A percentile compares a stretch with the other conserved stretches of the same genome.
Evolutionary conservation across 2,888 invertebrate species (phyloP).

Genomic region (Oxyteleia sp.): DNA sequence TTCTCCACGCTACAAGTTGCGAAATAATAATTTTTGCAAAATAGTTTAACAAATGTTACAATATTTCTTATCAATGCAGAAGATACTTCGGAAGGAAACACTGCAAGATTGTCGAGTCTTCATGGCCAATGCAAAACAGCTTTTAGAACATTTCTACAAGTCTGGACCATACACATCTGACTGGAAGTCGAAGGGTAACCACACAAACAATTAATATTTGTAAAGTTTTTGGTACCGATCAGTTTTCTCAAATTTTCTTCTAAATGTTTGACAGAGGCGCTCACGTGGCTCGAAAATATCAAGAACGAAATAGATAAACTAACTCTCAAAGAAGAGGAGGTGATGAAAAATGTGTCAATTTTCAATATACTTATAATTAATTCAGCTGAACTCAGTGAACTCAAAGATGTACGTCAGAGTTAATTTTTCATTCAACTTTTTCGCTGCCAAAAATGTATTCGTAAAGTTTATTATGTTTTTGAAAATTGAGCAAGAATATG

Average conservation of each 20-base stretch:
- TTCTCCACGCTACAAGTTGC: no score
- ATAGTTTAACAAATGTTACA: no score
- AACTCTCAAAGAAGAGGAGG: slow-evolving; percentile 90
- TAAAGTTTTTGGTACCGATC: background rate
- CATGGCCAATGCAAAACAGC: slow-evolving; percentile 90
- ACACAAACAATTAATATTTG: background rate
- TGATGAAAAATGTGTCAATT: no score
- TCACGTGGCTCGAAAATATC: slow-evolving; percentile 89
- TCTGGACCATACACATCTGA: slow-evolving; percentile 91
- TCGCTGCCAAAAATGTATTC: no score
- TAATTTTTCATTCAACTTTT: no score
- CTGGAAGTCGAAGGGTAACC: slow-evolving; percentile 84
- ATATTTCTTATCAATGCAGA: no score
- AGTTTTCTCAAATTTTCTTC: background rate
- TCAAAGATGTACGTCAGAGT: no score
- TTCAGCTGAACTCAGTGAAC: no score
- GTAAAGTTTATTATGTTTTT: no score
- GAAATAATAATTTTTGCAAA: no score
- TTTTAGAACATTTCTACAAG: slow-evolving; percentile 91
- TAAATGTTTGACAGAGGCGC: slow-evolving; percentile 87
- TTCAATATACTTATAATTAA: no score
- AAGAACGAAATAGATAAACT: slow-evolving; percentile 89
- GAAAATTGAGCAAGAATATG: no score
- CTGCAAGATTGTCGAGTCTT: slow-evolving; percentile 92
- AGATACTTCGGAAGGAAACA: slow-evolving; percentile 91